A percentile compares a stretch with the other conserved stretches of the same genome.
Evolutionary conservation across 2,113 vertebrate species (phyloP).

Genomic region (Protomyctophum bolini): DNA sequence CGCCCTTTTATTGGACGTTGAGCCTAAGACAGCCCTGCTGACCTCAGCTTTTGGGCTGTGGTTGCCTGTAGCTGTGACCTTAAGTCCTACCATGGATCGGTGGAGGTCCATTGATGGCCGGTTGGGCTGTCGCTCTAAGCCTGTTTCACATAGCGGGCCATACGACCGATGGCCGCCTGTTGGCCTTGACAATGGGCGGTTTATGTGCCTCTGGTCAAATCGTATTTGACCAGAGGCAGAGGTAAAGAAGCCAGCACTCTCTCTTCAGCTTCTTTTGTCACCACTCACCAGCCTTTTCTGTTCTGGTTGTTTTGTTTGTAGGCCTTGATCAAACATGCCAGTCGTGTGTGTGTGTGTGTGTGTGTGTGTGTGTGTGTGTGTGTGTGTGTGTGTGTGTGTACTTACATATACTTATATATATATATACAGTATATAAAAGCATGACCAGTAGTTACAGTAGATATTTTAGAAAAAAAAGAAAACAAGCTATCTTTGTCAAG

Average conservation of each 20-base stretch:
- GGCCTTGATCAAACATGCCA: slow-evolving; percentile 45
- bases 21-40: slow-evolving; percentile 52
- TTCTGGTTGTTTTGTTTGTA: slow-evolving; percentile 25
- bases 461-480: background rate
- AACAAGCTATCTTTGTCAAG: slow-evolving; percentile 34
- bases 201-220: slow-evolving; percentile 44
- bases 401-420: slow-evolving; percentile 3
- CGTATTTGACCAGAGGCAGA: background rate
- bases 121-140: slow-evolving; percentile 37
- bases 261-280: slow-evolving; percentile 21
- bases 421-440: slow-evolving; percentile 9
- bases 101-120: slow-evolving; percentile 42
- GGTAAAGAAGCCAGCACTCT: slow-evolving; percentile 42
- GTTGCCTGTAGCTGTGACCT: slow-evolving; percentile 39
- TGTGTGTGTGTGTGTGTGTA: background rate
- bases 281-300: slow-evolving; percentile 10
- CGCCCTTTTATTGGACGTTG: slow-evolving; percentile 46
- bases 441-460: too few species aligned
- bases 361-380: background rate
- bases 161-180: slow-evolving; percentile 37
- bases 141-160: slow-evolving; percentile 55
- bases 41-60: slow-evolving; percentile 53
- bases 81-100: slow-evolving; percentile 12
- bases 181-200: slow-evolving; percentile 64
- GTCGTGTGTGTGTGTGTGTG: slow-evolving; percentile 1